Conservation (phyloP, 1,140 invertebrate species). For the Trialeurodes vaporariorum region DNA sequence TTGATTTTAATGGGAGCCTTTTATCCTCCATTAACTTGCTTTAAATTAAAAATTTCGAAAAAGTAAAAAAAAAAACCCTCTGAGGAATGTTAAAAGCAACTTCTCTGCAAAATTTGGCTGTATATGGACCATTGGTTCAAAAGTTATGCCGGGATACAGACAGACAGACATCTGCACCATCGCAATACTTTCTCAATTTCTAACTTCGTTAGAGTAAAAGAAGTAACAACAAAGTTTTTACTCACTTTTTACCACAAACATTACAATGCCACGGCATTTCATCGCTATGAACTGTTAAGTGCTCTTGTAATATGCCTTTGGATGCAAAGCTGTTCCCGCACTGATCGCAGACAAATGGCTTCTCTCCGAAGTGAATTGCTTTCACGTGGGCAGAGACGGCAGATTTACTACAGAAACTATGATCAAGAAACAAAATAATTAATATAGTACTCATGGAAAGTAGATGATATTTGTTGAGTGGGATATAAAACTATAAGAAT, state of each 20-base stretch:
- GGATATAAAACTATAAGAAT: background rate
- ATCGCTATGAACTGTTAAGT: constrained; percentile 37
- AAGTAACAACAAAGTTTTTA: no score
- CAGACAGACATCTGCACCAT: no score
- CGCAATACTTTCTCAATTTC: no score
- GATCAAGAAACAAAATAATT: constrained; percentile 7
- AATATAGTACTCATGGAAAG: background rate
- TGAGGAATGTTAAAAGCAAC: no score
- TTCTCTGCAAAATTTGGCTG: no score
- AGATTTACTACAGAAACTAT: constrained; percentile 24
- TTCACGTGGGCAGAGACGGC: constrained; percentile 32
- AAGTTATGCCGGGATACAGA: no score
- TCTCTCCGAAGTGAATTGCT: constrained; percentile 34
- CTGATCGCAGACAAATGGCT: constrained; percentile 37
- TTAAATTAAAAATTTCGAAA: no score
- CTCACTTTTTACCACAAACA: constrained; percentile 34
- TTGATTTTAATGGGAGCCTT: no score
- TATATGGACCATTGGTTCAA: no score
- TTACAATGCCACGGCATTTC: constrained; percentile 36
- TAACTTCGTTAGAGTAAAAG: no score
- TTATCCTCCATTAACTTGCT: no score
- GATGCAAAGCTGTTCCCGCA: constrained; percentile 37
- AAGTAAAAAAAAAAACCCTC: no score
- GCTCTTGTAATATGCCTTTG: constrained; percentile 36
- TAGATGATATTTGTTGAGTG: background rate